Evolutionary conservation across 2,113 vertebrate species (phyloP), one percentile per base, ranked within the genome.

Genomic region (Sceloporus undulatus): DNA sequence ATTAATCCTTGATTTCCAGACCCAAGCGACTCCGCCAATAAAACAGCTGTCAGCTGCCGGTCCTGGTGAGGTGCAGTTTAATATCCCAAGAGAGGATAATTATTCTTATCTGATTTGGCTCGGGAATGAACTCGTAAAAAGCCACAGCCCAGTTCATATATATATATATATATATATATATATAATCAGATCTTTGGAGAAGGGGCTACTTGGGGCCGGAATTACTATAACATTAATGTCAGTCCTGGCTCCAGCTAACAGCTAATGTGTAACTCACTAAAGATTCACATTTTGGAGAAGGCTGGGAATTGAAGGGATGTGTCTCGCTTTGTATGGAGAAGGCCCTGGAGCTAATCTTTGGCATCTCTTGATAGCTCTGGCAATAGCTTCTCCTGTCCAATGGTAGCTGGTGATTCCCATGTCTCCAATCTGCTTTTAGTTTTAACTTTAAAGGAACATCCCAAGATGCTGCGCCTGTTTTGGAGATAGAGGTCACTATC

Each of bases 91-190:
- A 98, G 98, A 98, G 91, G 94, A 96, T 98, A 97, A 96, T 96
- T 98, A 98, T 97, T 98, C 98, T 98, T 97, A 98, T 98, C 98
- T 97, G 97, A 97, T 98, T 98, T 97, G 96, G 96, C 95, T 96
- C 95, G 96, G 97, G 98, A 98, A 98, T 98, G 97, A 98, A 98
- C 98, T 98, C 97, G 97, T 96, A 96, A 96, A 95, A 94, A 96
- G 97, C 96, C 94, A 94, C 96, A 85, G 94, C 94, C 94, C 95
- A 92, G 96, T 97, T 95, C 95, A 94, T 88, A n/a, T 29, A 7
- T 6, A 48, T 6, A 48, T 62, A 62, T 62, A 62, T 16, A 62
- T 18, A 62, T 18, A 62, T 16, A 59, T 4, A 59, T 4, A 62
- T 1, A 62, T 4, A 62, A 2, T 18, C 93, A 96, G 96, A 96